Evolutionary conservation across 2,113 vertebrate species (phyloP).

Genomic region (Calidris pugnax): DNA sequence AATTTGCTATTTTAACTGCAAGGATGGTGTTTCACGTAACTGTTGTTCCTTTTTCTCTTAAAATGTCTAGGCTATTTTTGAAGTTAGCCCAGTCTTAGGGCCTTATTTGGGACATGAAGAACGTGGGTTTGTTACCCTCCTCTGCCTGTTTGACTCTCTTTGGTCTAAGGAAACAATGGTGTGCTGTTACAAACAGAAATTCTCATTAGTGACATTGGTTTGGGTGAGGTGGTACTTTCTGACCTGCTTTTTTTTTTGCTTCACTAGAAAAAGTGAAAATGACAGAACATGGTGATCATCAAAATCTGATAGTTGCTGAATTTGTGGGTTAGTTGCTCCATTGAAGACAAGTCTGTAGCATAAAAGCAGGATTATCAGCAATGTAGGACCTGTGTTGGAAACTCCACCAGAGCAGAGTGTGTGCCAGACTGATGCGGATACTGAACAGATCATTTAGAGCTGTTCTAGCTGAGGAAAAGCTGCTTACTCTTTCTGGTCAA

Average conservation of each 20-base stretch:
- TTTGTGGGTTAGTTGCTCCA: background rate
- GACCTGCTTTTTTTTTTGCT: background rate
- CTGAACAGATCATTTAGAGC: background rate
- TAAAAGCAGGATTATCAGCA: background rate
- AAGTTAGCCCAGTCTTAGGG: background rate
- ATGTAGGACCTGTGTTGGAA: background rate
- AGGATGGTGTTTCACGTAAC: background rate
- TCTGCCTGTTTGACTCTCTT: background rate
- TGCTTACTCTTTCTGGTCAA: background rate
- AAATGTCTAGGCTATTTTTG: background rate
- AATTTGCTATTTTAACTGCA: background rate
- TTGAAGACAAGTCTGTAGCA: background rate
- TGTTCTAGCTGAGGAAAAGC: background rate
- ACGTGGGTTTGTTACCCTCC: background rate
- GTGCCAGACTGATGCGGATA: background rate
- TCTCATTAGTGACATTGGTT: fast-evolving
- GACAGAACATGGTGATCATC: background rate
- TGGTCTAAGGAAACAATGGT: background rate
- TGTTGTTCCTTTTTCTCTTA: background rate
- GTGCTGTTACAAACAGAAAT: background rate
- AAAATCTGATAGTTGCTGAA: background rate
- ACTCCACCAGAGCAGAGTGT: background rate
- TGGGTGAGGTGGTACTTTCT: background rate
- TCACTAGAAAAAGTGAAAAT: background rate
- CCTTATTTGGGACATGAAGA: background rate